phyloP scores from a whole-genome alignment of 2,113 vertebrate genomes.

The Sinosuthora webbiana region DNA sequence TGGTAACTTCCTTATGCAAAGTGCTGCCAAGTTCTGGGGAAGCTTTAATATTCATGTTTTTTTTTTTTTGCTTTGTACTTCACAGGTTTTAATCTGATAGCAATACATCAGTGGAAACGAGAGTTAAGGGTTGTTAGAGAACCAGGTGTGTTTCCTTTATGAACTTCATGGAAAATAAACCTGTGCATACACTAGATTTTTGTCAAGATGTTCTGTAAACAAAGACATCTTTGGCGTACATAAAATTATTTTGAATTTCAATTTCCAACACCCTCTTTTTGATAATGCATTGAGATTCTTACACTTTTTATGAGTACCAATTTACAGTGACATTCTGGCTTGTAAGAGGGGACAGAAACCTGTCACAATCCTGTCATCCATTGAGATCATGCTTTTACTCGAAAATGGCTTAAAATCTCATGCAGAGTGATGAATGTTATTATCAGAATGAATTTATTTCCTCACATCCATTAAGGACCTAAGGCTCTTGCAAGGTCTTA shows the following conservation, averaged over 20 bases:
- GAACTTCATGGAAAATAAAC: not conserved
- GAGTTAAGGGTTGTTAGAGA: not conserved
- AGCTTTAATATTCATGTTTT: not conserved
- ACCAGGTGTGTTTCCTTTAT: not conserved
- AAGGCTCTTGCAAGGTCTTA: not conserved
- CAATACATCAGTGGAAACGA: not conserved
- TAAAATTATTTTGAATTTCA: not conserved
- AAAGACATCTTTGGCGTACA: not conserved
- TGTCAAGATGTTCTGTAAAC: not conserved
- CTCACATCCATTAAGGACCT: not conserved
- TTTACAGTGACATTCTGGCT: not conserved
- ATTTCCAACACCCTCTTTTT: not conserved
- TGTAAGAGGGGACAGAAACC: not conserved
- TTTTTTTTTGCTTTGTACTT: not conserved
- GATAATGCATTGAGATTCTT: not conserved
- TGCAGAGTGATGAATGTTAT: not conserved
- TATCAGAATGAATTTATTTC: not conserved
- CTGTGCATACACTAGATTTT: not conserved
- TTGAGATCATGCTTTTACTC: not conserved
- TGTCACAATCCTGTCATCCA: not conserved
- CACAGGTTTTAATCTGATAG: not conserved
- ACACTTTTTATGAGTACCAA: not conserved
- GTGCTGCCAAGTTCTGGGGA: not conserved
- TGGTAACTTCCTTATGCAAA: not conserved
- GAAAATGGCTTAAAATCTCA: not conserved